These are phyloP conservation scores for Oceanodroma tethys DNA, from an alignment of 2,113 vertebrate species.

Conservation along the genomic window DNA sequence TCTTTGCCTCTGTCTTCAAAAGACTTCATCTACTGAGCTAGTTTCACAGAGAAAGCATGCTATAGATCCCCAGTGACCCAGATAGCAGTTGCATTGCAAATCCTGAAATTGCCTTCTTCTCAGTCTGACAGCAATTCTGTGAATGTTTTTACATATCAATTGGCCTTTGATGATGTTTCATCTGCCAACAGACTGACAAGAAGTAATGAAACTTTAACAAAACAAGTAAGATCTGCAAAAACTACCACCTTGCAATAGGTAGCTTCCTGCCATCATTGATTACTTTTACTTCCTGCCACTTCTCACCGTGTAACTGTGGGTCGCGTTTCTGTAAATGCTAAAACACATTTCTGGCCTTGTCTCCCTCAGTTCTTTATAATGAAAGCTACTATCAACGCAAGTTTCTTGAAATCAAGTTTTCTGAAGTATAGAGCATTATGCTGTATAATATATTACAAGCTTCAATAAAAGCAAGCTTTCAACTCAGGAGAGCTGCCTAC, in stretches of 20 bases:
- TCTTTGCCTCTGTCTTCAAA: constrained; percentile 24
- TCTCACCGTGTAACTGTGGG: neutral
- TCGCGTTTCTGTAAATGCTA: neutral
- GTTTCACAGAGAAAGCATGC: neutral
- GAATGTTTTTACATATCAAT: neutral
- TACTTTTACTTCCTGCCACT: neutral
- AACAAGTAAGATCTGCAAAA: neutral
- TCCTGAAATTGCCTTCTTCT: neutral
- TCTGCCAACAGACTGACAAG: neutral
- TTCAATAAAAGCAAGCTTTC: neutral
- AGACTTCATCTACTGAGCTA: neutral
- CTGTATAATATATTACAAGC: neutral
- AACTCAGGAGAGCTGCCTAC: neutral
- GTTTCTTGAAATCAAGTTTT: neutral
- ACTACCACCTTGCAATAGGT: neutral
- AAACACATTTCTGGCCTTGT: neutral
- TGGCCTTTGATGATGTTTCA: neutral
- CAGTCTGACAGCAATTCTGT: neutral
- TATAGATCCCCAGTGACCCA: constrained; percentile 29
- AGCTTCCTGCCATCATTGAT: neutral
- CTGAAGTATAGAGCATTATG: neutral
- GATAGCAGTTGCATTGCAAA: neutral
- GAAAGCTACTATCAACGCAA: neutral
- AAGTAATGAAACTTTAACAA: neutral
- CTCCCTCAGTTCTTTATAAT: neutral